Base-by-base conservation (phyloP, 2,888 invertebrate species). In the Augiades crinisus region DNA sequence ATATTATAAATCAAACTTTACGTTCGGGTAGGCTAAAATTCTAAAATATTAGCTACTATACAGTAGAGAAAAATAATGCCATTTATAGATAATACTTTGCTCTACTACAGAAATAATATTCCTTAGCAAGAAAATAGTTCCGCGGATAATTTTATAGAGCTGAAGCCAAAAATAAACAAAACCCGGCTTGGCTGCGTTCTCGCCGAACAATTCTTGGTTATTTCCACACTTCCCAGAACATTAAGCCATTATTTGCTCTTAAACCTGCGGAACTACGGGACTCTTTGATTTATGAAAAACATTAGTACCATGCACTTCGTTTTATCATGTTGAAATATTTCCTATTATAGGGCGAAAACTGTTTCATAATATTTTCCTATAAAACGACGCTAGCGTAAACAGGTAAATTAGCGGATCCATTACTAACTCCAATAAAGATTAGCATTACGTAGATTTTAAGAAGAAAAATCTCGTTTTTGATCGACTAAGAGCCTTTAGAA, bases 161-260 rank as follows among this genome's bases (percentile, higher is more conserved):
- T 51, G 37, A 37, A 37, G 44, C 51, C 44, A 51, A 51, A 51
- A 43, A 51, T 51, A 51, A 50, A 44, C 44, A 51, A 51, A 50
- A 21, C 51, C 51, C 51, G 44, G 51, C 50, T 50, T 50, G 50
- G 50, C 51, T 44, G 5, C 51, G 37, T 44, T 44, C 37, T 51
- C 31, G 13, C 19, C 43, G 44, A 31, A 51, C 37, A 44, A 51
- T 51, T 44, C 51, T 51, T 44, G 44, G 44, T 51, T 44, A 51
- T 51, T 44, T 51, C 44, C 51, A 51, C 44, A 51, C 51, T 51
- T 44, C 51, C 50, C 21, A 44, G 50, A 51, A 44, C 50, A 51
- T 51, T 30, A 51, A 30, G 36, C 50, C 37, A 44, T 43, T 51
- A 37, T 51, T 51, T 37, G 37, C 50, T 41, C n/a, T 36, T 27